Evolutionary conservation across 2,797 vertebrate species (phyloP).

Genomic region (Euthynnus affinis): DNA sequence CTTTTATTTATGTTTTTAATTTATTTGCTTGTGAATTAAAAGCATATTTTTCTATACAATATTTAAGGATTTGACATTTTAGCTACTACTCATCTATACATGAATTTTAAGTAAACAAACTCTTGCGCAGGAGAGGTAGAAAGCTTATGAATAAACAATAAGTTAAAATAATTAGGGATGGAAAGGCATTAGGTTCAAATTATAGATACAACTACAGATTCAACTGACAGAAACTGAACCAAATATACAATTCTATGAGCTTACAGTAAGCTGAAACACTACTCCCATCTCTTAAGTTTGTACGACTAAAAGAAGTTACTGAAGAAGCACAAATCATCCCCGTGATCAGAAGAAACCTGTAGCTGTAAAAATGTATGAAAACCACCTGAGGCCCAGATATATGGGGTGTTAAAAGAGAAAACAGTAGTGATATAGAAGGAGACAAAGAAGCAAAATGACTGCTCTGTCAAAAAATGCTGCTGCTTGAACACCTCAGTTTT

Average conservation of each 20-base stretch:
- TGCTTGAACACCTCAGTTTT: conserved; percentile 3
- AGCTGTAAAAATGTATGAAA: background rate
- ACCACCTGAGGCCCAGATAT: background rate
- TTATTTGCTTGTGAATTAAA: no score
- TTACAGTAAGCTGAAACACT: background rate
- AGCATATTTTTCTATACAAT: no score
- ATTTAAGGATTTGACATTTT: no score
- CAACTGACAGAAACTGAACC: conserved; percentile 4
- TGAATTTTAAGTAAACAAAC: background rate
- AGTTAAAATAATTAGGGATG: no score
- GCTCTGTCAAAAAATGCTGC: conserved; percentile 10
- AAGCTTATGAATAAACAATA: no score
- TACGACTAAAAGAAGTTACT: background rate
- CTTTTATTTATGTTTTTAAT: no score
- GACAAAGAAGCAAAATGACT: conserved; percentile 21
- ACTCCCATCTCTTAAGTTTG: background rate
- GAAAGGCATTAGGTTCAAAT: conserved; percentile 19
- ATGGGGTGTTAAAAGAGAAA: background rate
- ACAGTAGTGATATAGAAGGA: background rate
- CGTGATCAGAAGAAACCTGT: background rate
- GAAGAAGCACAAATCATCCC: background rate
- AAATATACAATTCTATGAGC: conserved; percentile 7
- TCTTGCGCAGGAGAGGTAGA: no score
- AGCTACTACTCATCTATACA: no score
- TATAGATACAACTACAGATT: background rate